A percentile compares a stretch with the other conserved stretches of the same genome.
Evolutionary conservation across 1,140 invertebrate species (phyloP).

Genomic region (Eupristina koningsbergeri): DNA sequence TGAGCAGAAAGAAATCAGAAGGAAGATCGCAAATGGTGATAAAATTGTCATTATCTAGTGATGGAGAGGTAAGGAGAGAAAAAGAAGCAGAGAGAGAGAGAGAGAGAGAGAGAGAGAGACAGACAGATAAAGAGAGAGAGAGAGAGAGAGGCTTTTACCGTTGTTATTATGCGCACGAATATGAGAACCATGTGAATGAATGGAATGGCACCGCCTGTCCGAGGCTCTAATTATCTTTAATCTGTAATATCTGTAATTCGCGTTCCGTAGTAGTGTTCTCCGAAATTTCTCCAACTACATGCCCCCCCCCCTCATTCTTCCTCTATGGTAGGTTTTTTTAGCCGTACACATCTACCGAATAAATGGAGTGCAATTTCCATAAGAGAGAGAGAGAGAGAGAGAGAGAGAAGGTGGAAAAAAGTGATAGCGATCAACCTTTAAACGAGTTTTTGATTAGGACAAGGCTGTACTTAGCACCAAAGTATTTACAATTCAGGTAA

Average conservation of each 20-base stretch:
- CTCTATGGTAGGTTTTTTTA: neutral
- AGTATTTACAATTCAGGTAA: conserved; percentile 20
- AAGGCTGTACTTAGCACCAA: neutral
- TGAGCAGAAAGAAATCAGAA: neutral
- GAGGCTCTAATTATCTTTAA: conserved; percentile 32
- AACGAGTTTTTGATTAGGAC: conserved; percentile 32
- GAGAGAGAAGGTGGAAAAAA: too few relatives aligned
- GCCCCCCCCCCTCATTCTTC: neutral
- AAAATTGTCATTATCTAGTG: neutral
- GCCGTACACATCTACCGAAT: neutral
- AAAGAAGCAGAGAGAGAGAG: too few relatives aligned
- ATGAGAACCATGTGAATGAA: conserved; percentile 24
- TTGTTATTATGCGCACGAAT: conserved; percentile 15
- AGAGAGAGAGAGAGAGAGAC: neutral
- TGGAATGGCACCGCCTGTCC: conserved; percentile 10
- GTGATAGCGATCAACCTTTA: conserved; percentile 25
- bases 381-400: neutral
- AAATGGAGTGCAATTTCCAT: neutral
- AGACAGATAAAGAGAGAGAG: neutral
- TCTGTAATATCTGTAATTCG: conserved; percentile 3
- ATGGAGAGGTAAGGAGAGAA: neutral
- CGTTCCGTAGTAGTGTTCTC: neutral
- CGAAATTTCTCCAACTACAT: neutral
- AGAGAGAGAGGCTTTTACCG: conserved; percentile 1
- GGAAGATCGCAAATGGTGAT: conserved; percentile 19